phyloP scores from a whole-genome alignment of 92 coral and sea anemone genomes.

The Epizoanthus rinbou region DNA sequence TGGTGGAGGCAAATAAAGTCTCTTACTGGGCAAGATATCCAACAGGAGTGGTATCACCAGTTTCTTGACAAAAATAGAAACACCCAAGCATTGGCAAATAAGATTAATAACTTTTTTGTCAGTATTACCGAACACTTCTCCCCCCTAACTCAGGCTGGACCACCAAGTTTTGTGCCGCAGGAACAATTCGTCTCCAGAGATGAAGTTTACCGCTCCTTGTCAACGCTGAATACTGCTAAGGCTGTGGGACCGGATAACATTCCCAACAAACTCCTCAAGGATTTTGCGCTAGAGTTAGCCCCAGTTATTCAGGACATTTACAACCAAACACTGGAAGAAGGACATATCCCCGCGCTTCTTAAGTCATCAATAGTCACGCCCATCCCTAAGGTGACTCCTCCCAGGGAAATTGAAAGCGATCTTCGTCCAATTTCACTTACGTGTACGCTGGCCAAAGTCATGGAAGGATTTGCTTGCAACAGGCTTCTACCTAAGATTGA shows the following conservation, averaged over 20 bases:
- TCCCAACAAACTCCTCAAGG: constrained; percentile 45
- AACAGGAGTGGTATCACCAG: constrained; percentile 47
- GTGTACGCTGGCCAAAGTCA: constrained; percentile 40
- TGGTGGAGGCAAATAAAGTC: constrained; percentile 45
- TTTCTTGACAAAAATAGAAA: constrained; percentile 21
- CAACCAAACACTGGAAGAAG: constrained; percentile 48
- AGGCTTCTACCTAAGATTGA: constrained; percentile 38
- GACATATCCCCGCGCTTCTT: constrained; percentile 34
- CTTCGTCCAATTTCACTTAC: constrained; percentile 52
- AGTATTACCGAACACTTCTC: constrained; percentile 42
- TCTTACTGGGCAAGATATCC: constrained; percentile 41
- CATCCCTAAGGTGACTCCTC: constrained; percentile 48
- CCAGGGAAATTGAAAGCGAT: constrained; percentile 37
- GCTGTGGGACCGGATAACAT: constrained; percentile 48
- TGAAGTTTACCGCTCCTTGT: constrained; percentile 40
- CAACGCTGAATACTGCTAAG: constrained; percentile 23
- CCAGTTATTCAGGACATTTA: constrained; percentile 49
- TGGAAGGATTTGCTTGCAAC: constrained; percentile 42
- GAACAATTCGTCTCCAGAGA: constrained; percentile 43
- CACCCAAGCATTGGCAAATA: constrained; percentile 14
- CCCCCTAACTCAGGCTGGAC: constrained; percentile 13
- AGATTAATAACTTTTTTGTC: constrained; percentile 32
- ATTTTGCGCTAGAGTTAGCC: constrained; percentile 49
- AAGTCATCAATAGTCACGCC: constrained; percentile 45
- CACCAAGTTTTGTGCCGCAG: constrained; percentile 31